Conservation (phyloP, 2,113 vertebrate genomes). For the Osmerus eperlanus region DNA sequence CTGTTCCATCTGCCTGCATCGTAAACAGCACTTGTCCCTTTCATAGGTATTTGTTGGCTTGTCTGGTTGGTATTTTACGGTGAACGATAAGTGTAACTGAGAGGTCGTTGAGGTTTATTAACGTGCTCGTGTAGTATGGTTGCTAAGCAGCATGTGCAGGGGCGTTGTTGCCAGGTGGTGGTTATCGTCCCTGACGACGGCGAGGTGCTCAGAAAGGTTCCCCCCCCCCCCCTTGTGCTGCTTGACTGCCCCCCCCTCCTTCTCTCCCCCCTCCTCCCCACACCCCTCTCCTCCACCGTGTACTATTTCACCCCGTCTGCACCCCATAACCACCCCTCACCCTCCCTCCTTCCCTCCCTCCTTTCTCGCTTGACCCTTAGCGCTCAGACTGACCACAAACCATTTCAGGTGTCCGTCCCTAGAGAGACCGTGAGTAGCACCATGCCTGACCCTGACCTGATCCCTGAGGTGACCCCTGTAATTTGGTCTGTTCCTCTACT, state of each 20-base stretch:
- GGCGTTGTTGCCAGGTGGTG: background rate
- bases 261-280: background rate
- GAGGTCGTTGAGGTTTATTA: conserved; percentile 40
- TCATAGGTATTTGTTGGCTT: no score
- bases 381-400: conserved; percentile 21
- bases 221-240: conserved; percentile 34
- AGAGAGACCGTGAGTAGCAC: no score
- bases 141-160: conserved; percentile 43
- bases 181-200: background rate
- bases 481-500: no score
- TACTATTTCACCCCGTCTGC: conserved; percentile 19
- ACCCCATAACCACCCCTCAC: conserved; percentile 8
- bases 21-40: no score
- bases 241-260: conserved; percentile 14
- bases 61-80: no score
- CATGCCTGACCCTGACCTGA: no score
- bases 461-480: no score
- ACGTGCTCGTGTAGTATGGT: conserved; percentile 60
- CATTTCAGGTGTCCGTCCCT: conserved; percentile 18
- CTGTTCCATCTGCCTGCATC: no score
- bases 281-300: background rate
- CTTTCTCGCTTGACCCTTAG: conserved; percentile 27
- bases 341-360: conserved; percentile 14
- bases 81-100: no score
- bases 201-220: background rate